Evolutionary conservation across 2,888 invertebrate genomes (phyloP).

Genomic region (Phyllotreta cruciferae): DNA sequence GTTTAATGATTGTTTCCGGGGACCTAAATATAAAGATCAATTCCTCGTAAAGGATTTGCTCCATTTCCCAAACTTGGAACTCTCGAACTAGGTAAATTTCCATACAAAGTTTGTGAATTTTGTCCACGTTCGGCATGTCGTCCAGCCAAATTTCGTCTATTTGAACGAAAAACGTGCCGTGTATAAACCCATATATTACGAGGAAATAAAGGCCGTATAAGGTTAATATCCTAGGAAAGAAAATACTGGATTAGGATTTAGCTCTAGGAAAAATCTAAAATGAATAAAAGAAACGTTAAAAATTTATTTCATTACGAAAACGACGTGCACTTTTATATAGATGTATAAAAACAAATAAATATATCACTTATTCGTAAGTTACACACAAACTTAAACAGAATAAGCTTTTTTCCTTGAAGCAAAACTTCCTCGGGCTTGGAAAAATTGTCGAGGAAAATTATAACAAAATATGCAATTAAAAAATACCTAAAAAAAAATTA

Average conservation of each 20-base stretch:
- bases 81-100: conserved; percentile 63
- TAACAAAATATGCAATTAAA: neutral
- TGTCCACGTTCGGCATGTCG: conserved; percentile 50
- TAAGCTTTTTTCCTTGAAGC: neutral
- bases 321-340: conserved; percentile 12
- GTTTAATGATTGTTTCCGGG: conserved; percentile 58
- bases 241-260: conserved; percentile 1
- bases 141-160: conserved; percentile 57
- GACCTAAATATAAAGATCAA: conserved; percentile 70
- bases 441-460: no score
- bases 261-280: neutral
- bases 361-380: conserved; percentile 1
- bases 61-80: conserved; percentile 64
- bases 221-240: conserved; percentile 67
- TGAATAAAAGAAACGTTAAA: conserved; percentile 18
- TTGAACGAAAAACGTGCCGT: conserved; percentile 45
- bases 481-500: neutral
- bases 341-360: conserved; percentile 24
- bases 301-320: conserved; percentile 22
- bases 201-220: conserved; percentile 72
- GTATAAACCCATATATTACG: conserved; percentile 60
- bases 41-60: conserved; percentile 71
- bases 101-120: conserved; percentile 48
- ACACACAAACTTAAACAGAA: conserved; percentile 3
- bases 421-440: no score